A percentile compares a stretch with the other conserved stretches of the same genome.
phyloP scores from a whole-genome alignment of 2,888 invertebrate species.

The Toxonevra muliebris region DNA sequence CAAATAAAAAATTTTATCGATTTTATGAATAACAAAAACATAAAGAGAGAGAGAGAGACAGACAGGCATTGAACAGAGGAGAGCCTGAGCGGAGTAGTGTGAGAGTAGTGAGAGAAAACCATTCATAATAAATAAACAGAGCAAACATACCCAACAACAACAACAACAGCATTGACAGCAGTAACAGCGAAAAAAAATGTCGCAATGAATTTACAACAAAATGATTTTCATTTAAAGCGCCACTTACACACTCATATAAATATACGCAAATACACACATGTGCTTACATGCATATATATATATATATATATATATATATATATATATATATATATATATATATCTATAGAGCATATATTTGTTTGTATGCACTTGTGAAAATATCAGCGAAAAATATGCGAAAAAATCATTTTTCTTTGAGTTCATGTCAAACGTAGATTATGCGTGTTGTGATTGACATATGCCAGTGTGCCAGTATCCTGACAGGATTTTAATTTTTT shows the following conservation, averaged over 20 bases:
- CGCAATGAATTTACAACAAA: constrained; percentile 48
- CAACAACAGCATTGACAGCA: too few relatives aligned
- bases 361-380: constrained; percentile 6
- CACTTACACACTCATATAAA: constrained; percentile 19
- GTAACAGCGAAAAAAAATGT: constrained; percentile 36
- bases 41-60: not conserved
- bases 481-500: constrained; percentile 14
- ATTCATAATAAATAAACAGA: too few relatives aligned
- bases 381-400: constrained; percentile 21
- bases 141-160: too few relatives aligned
- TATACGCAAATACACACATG: constrained; percentile 1
- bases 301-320: too few relatives aligned
- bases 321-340: too few relatives aligned
- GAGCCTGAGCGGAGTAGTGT: constrained; percentile 25
- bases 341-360: not conserved
- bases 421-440: constrained; percentile 51
- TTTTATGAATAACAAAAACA: constrained; percentile 6
- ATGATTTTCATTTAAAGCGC: constrained; percentile 50
- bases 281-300: not conserved
- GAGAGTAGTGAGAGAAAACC: too few relatives aligned
- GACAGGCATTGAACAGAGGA: not conserved
- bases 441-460: constrained; percentile 43
- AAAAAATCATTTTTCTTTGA: constrained; percentile 42
- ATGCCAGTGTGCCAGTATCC: constrained; percentile 29
- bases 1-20: constrained; percentile 7